phyloP scores from a whole-genome alignment of 2,888 invertebrate genomes.

The Drosophila phalerata region DNA sequence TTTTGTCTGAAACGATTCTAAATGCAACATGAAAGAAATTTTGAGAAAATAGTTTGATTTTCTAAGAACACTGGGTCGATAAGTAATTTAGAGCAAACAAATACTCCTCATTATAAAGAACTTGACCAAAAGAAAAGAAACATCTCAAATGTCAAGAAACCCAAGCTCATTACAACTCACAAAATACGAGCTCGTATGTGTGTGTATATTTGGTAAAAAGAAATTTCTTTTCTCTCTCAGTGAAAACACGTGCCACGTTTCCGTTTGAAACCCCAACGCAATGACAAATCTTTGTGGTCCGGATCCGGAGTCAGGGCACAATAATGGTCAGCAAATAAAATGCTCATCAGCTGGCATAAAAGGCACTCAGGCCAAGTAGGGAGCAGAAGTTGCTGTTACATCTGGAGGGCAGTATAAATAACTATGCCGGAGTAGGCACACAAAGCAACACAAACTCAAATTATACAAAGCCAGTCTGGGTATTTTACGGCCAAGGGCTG shows the following conservation, averaged over 20 bases:
- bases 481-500: slow-evolving; percentile 32
- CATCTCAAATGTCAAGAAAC: slow-evolving; percentile 31
- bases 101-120: slow-evolving; percentile 33
- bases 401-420: slow-evolving; percentile 59
- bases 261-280: slow-evolving; percentile 30
- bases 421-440: slow-evolving; percentile 44
- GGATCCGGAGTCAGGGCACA: slow-evolving; percentile 30
- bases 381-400: slow-evolving; percentile 7
- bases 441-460: slow-evolving; percentile 56
- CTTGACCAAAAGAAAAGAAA: slow-evolving; percentile 30
- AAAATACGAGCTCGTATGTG: slow-evolving; percentile 1
- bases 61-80: slow-evolving; percentile 33
- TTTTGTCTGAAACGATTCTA: neutral
- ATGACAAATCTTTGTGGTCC: slow-evolving; percentile 64
- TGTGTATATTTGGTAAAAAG: slow-evolving; percentile 14
- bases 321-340: slow-evolving; percentile 74
- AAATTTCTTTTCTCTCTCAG: slow-evolving; percentile 9
- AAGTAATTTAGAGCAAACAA: slow-evolving; percentile 45
- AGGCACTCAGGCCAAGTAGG: slow-evolving; percentile 11
- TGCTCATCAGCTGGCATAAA: slow-evolving; percentile 46
- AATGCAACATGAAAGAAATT: slow-evolving; percentile 22
- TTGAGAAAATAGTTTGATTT: neutral
- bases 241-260: slow-evolving; percentile 60
- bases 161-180: slow-evolving; percentile 25
- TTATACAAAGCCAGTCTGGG: slow-evolving; percentile 45